Percentiles rank a stretch among this genome's conserved stretches.
These are phyloP conservation scores for Sclerodermus sp. DNA, from an alignment of 2,888 invertebrate genomes.

Conservation along the genomic window DNA sequence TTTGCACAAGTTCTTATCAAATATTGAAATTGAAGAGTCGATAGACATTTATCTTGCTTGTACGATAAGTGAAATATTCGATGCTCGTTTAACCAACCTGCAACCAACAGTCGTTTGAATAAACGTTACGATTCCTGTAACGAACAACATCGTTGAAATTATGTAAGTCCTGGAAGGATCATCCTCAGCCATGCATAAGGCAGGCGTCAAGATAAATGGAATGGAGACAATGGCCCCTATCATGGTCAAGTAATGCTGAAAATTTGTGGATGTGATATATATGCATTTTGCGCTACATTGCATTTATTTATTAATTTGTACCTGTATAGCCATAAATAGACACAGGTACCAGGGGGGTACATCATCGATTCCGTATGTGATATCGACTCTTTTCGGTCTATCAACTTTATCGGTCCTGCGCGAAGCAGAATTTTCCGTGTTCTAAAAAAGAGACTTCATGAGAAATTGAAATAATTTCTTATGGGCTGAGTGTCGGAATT, in stretches of 20 bases:
- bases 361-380: conserved; percentile 77
- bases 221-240: conserved; percentile 83
- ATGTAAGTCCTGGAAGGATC: conserved; percentile 76
- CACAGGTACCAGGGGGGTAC: conserved; percentile 83
- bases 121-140: conserved; percentile 77
- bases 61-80: too few relatives aligned
- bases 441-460: conserved; percentile 25
- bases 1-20: too few relatives aligned
- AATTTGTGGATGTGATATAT: conserved; percentile 13
- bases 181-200: conserved; percentile 75
- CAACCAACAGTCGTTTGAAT: conserved; percentile 76
- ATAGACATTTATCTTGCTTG: too few relatives aligned
- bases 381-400: conserved; percentile 41
- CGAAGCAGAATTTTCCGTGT: conserved; percentile 48
- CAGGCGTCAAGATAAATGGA: conserved; percentile 79
- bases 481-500: too few relatives aligned
- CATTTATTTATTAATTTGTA: too few relatives aligned
- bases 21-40: too few relatives aligned
- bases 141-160: conserved; percentile 81
- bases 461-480: too few relatives aligned
- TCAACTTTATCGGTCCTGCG: conserved; percentile 58
- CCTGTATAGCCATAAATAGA: conserved; percentile 80
- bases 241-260: conserved; percentile 80
- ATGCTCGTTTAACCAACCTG: conserved; percentile 48
- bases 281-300: too few relatives aligned